phyloP scores from a whole-genome alignment of 2,113 vertebrate genomes.

The Myiopsitta monachus region DNA sequence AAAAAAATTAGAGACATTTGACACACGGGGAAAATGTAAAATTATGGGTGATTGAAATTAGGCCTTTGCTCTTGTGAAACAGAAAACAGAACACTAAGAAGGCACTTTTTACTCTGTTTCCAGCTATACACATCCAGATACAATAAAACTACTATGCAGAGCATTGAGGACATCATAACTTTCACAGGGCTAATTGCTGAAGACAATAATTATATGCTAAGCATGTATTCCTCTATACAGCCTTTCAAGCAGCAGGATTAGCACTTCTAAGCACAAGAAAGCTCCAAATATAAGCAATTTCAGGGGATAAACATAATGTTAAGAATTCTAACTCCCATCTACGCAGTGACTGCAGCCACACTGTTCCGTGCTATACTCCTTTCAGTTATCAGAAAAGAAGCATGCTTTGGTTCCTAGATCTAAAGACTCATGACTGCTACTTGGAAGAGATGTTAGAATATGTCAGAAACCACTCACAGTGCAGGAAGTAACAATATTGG shows the following conservation, averaged over 20 bases:
- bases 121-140: neutral
- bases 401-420: neutral
- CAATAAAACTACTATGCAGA: neutral
- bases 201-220: slow-evolving; percentile 44
- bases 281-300: slow-evolving; percentile 53
- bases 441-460: neutral
- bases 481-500: neutral
- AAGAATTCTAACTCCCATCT: neutral
- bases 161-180: neutral
- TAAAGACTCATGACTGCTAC: neutral
- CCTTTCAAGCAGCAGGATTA: slow-evolving; percentile 53
- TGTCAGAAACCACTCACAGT: neutral
- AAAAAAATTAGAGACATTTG: neutral
- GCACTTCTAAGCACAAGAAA: slow-evolving; percentile 24
- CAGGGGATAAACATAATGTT: slow-evolving; percentile 14
- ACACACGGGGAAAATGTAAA: neutral
- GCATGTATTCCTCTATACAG: neutral
- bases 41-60: neutral
- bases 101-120: neutral
- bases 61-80: neutral
- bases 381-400: neutral
- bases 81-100: neutral
- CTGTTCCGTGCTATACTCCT: neutral
- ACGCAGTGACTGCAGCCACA: neutral
- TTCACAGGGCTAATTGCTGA: neutral